Base-by-base conservation (phyloP, 2,888 invertebrate species). In the Rapana venosa region DNA sequence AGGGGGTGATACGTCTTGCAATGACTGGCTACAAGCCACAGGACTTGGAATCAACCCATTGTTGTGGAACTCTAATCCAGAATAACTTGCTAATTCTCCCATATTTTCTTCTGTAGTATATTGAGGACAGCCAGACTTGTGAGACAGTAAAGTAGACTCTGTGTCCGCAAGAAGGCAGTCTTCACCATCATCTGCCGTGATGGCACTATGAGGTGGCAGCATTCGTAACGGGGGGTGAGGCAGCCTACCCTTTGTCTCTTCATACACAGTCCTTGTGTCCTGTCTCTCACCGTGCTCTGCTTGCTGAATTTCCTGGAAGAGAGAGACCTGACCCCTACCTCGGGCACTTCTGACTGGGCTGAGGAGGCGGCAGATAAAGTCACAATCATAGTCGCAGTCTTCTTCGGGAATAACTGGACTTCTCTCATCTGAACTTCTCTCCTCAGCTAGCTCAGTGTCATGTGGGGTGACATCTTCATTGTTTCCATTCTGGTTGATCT, bases 371-470 rank as follows among this genome's bases (percentile, higher is more conserved):
- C 22, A 61, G 66, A 86, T 61, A 22, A 86, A 61, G 26, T 86
- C 86, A 66, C 86, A 86, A 20, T 86, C 86, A 22, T 86, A 86
- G 20, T 86, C 85, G 15, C 56, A 85, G 13, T 30, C 86, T 66
- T 86, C 86, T 30, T 4, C 8, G 0, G 22, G 15, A 26, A 8
- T 30, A 11, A 22, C 58, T n/a, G 56, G 58, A 20, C 5, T 30
- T 1, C 30, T 17, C 35, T 79, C 79, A 13, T 20, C 35, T 1
- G 35, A 32, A 35, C 61, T 15, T 2, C 4, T 8, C 2, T 47
- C 47, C 2, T 47, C 47, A 47, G 47, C 47, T 8, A 47, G 4
- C 4, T 47, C 47, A 47, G 47, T 47, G 47, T 47, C 47, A 47
- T 47, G 47, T 47, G 13, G 83, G 0, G n/a, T 26, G 36, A 22